Base-by-base conservation (phyloP, 2,888 invertebrate species). In the Listrodromus nycthemerus region DNA sequence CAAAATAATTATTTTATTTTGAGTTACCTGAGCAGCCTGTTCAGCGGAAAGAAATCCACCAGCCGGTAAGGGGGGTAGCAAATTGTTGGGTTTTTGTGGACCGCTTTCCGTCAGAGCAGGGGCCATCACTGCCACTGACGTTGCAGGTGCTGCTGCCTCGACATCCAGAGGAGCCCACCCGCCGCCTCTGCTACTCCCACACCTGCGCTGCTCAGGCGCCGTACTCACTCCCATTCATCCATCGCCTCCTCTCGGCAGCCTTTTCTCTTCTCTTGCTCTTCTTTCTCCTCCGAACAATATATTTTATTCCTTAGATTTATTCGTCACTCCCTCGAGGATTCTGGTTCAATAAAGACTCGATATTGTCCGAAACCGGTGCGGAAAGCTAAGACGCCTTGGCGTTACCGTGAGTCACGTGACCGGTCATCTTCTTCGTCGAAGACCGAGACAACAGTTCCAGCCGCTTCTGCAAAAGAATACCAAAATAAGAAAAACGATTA, bases 31-130 rank as follows among this genome's bases (percentile, higher is more conserved):
- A 75, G 91, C 90, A 86, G 93, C 93, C 91, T 93, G 93, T 89
- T 92, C 91, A 86, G 92, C 89, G 86, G 93, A 91, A 75, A 93
- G 91, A 87, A 93, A 93, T 87, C 93, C 93, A 86, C 92, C 89
- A 86, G 91, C 89, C 88, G 93, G 92, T 88, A 93, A 89, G 82
- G 92, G 90, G 83, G 91, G 89, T 87, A 92, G 89, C 89, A 93
- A 91, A 89, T 92, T 92, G 90, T 93, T 92, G 91, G 92, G 93
- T 91, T 93, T 92, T 91, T 93, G 93, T 91, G 93, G 92, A 93
- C 92, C 93, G 89, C 95, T 95, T 95, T 97, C 97, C 93, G 97
- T 97, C 94, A 98, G 96, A 95, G 98, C 98, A 95, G 98, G 98
- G 96, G 98, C 98, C 98, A 98, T 98, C 96, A 97, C 95, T 96